Evolutionary conservation across 2,888 invertebrate genomes (phyloP).

Genomic region (Xylota segnis): DNA sequence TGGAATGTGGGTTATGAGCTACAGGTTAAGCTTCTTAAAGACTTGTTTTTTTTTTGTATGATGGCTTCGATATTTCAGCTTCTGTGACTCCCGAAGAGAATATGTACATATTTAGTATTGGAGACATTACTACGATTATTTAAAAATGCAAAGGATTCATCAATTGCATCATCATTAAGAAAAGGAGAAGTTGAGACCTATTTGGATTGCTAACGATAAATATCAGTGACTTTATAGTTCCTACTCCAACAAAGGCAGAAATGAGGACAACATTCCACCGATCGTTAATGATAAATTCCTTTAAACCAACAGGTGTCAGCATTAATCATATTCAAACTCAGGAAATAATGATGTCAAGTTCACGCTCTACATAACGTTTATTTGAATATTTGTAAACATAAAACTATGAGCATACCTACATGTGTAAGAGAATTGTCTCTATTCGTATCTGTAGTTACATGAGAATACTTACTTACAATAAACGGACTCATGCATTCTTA

Average conservation of each 20-base stretch:
- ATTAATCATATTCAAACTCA: neutral
- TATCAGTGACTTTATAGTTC: neutral
- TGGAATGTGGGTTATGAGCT: neutral
- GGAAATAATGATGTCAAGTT: conserved; percentile 38
- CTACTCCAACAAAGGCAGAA: neutral
- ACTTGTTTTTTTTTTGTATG: neutral
- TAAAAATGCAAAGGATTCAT: too few species aligned
- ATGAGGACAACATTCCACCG: neutral
- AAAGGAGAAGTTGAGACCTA: neutral
- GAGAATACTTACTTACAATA: conserved; percentile 2
- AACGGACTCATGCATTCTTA: conserved; percentile 24
- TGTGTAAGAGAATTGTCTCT: neutral
- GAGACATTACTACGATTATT: too few species aligned
- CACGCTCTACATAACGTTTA: conserved; percentile 5
- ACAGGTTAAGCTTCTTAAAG: neutral
- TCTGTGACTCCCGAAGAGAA: neutral
- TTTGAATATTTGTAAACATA: conserved; percentile 4
- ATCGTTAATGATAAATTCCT: neutral
- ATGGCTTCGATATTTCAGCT: neutral
- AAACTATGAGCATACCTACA: neutral
- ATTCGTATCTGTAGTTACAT: neutral
- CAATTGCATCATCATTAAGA: neutral
- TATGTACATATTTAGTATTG: too few species aligned
- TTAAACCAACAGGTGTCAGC: conserved; percentile 1
- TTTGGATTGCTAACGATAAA: neutral